phyloP scores from a whole-genome alignment of 2,113 vertebrate species.

The Sinocyclocheilus rhinocerous region DNA sequence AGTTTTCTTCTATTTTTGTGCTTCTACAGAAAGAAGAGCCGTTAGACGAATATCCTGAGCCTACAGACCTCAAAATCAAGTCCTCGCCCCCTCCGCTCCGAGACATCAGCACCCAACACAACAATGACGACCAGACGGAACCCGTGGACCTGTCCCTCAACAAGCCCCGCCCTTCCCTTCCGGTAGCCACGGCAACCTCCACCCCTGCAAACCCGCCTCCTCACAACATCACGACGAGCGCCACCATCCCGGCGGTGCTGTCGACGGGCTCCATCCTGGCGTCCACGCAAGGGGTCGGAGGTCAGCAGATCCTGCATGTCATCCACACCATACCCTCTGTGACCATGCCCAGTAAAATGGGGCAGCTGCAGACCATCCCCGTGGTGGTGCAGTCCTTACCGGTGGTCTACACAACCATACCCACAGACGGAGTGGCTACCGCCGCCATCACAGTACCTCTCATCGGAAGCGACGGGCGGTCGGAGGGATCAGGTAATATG shows the following conservation, averaged over 20 bases:
- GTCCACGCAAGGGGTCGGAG: constrained; percentile 85
- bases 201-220: constrained; percentile 74
- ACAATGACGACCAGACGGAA: constrained; percentile 88
- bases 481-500: constrained; percentile 86
- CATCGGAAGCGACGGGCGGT: constrained; percentile 91
- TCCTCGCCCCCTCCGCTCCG: constrained; percentile 75
- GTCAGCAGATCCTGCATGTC: constrained; percentile 95
- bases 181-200: constrained; percentile 58
- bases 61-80: constrained; percentile 79
- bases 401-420: constrained; percentile 89
- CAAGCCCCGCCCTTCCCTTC: constrained; percentile 76
- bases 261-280: constrained; percentile 91
- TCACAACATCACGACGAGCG: constrained; percentile 67
- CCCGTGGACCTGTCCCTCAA: constrained; percentile 94
- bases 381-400: constrained; percentile 95
- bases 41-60: constrained; percentile 72
- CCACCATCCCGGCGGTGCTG: constrained; percentile 82
- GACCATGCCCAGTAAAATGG: constrained; percentile 90
- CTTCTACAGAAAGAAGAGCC: constrained; percentile 59
- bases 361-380: constrained; percentile 91
- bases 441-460: constrained; percentile 92
- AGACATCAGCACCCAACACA: constrained; percentile 74
- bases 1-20: constrained; percentile 1
- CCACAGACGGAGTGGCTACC: constrained; percentile 81
- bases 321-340: constrained; percentile 96